Evolutionary conservation across 1,140 invertebrate species (phyloP).

Genomic region (Triops longicaudatus): DNA sequence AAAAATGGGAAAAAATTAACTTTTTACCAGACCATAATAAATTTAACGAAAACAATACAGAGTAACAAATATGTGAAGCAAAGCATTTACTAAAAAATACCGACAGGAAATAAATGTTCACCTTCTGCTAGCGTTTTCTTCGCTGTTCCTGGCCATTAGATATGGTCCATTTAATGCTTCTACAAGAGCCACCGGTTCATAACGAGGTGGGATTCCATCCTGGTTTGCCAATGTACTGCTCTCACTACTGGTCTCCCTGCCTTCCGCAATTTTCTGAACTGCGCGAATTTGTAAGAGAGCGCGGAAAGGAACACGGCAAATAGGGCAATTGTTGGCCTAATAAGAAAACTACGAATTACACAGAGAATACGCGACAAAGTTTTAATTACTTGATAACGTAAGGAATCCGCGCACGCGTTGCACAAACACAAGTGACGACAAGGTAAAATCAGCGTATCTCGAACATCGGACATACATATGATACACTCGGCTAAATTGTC

Average conservation of each 20-base stretch:
- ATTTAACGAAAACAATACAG: background rate
- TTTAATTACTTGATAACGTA: slow-evolving; percentile 63
- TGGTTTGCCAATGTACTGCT: background rate
- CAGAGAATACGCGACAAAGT: background rate
- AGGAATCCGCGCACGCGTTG: slow-evolving; percentile 90
- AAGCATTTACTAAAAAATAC: background rate
- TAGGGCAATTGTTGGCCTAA: slow-evolving; percentile 94
- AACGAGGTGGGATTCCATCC: slow-evolving; percentile 83
- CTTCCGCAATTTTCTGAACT: slow-evolving; percentile 60
- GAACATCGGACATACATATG: slow-evolving; percentile 96
- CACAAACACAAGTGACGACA: slow-evolving; percentile 97
- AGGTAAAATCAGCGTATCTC: slow-evolving; percentile 95
- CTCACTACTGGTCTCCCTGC: background rate
- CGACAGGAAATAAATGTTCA: background rate
- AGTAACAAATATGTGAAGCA: background rate
- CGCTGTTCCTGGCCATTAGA: slow-evolving; percentile 1
- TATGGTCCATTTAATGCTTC: slow-evolving; percentile 93
- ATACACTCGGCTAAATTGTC: slow-evolving; percentile 97
- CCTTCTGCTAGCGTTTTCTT: background rate
- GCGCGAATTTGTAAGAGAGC: slow-evolving; percentile 93
- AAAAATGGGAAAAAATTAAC: too few relatives aligned
- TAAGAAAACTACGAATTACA: slow-evolving; percentile 27
- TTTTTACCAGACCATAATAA: too few relatives aligned
- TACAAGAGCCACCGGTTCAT: slow-evolving; percentile 89
- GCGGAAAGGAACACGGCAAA: slow-evolving; percentile 93